Evolutionary conservation across 1,140 invertebrate species (phyloP).

Genomic region (Brachionus koreanus): DNA sequence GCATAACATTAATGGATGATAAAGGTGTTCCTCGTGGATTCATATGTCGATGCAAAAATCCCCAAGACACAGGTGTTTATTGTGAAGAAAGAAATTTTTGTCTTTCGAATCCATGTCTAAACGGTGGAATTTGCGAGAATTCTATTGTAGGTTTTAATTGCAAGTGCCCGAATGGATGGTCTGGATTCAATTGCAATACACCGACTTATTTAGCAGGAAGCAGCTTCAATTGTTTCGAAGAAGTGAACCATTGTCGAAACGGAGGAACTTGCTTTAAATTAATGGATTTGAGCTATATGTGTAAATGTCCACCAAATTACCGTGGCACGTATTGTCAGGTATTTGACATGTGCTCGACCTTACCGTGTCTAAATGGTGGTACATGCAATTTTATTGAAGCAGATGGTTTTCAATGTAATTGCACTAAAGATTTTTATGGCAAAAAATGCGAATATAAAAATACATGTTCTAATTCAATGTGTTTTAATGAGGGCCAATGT

Average conservation of each 20-base stretch:
- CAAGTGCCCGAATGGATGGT: constrained; percentile 86
- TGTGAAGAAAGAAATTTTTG: constrained; percentile 44
- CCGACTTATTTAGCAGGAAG: neutral
- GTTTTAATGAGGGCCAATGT: constrained; percentile 29
- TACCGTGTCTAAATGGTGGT: constrained; percentile 50
- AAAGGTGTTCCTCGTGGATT: constrained; percentile 19
- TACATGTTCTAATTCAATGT: constrained; percentile 10
- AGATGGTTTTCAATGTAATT: constrained; percentile 6
- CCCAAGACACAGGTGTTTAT: constrained; percentile 24
- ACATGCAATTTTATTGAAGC: constrained; percentile 46
- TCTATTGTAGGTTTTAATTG: constrained; percentile 61
- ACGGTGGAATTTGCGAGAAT: constrained; percentile 24
- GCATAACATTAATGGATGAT: constrained; percentile 40
- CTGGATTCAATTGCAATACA: constrained; percentile 63
- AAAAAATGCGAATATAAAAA: constrained; percentile 70
- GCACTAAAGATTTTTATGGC: constrained; percentile 81
- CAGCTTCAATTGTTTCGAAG: constrained; percentile 4
- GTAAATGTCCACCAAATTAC: constrained; percentile 42
- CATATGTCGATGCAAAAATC: constrained; percentile 41
- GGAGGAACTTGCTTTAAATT: constrained; percentile 31
- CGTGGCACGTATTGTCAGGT: constrained; percentile 30
- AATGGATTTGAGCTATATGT: constrained; percentile 2
- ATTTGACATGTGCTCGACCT: constrained; percentile 46
- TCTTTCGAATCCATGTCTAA: constrained; percentile 13
- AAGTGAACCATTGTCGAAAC: constrained; percentile 15